A percentile compares a stretch with the other conserved stretches of the same genome.
Evolutionary conservation across 2,797 vertebrate genomes (phyloP).

Genomic region (Oryzias dopingdopingensis): DNA sequence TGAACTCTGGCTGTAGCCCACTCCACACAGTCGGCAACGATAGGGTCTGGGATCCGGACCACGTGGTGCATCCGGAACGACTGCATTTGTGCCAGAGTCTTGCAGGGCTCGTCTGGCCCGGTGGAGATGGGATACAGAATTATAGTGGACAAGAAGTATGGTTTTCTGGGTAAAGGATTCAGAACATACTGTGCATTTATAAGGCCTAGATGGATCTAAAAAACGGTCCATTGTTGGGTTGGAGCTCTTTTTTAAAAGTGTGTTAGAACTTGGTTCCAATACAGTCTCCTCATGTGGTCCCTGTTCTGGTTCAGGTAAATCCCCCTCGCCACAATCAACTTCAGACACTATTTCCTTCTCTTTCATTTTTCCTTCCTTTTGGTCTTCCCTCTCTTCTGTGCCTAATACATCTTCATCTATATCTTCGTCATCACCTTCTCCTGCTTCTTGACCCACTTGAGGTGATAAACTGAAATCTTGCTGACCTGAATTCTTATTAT

Average conservation of each 20-base stretch:
- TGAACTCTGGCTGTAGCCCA: slow-evolving; percentile 98
- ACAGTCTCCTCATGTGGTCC: slow-evolving; percentile 82
- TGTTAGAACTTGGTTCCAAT: slow-evolving; percentile 83
- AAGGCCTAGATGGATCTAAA: slow-evolving; percentile 94
- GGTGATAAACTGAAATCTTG: slow-evolving; percentile 69
- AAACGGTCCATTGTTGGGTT: slow-evolving; percentile 98
- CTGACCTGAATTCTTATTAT: slow-evolving; percentile 55
- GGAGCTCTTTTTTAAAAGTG: slow-evolving; percentile 86
- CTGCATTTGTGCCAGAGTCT: slow-evolving; percentile 84
- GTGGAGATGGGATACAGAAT: slow-evolving; percentile 97
- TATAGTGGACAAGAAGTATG: slow-evolving; percentile 97
- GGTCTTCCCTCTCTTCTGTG: slow-evolving; percentile 64
- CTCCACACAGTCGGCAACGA: slow-evolving; percentile 93
- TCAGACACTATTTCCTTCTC: slow-evolving; percentile 72
- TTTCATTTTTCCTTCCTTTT: slow-evolving; percentile 81
- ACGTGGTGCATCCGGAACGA: slow-evolving; percentile 83
- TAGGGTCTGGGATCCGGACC: slow-evolving; percentile 95
- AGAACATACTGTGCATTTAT: slow-evolving; percentile 98
- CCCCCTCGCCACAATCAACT: slow-evolving; percentile 82
- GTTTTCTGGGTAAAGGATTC: slow-evolving; percentile 99
- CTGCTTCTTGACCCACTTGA: slow-evolving; percentile 68
- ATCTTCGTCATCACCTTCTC: slow-evolving; percentile 68
- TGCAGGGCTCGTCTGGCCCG: slow-evolving; percentile 94
- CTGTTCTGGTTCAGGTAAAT: slow-evolving; percentile 87
- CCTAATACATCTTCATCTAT: slow-evolving; percentile 51